Evolutionary conservation across 2,888 invertebrate species (phyloP).

Genomic region (Nephrocerus scutellatus): DNA sequence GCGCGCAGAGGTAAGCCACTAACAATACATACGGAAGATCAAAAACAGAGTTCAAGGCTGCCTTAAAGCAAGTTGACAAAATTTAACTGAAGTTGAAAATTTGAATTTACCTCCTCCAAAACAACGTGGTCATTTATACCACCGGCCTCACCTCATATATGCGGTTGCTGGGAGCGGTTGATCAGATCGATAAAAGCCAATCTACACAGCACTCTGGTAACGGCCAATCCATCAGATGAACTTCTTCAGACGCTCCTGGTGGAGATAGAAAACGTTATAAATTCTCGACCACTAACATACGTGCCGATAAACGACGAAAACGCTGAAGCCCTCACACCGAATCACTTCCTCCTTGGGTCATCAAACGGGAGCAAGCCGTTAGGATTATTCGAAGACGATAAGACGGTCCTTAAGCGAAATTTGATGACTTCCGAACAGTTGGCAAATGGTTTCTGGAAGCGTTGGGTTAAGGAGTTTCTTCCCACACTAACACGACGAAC

Average conservation of each 20-base stretch:
- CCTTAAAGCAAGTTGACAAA: slow-evolving; percentile 1
- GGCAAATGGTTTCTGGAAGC: slow-evolving; percentile 19
- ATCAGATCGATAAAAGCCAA: slow-evolving; percentile 13
- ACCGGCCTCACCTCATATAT: slow-evolving; percentile 19
- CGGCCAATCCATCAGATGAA: slow-evolving; percentile 21
- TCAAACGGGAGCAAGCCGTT: slow-evolving; percentile 9
- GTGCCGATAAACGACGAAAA: slow-evolving; percentile 10
- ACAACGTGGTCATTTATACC: slow-evolving; percentile 23
- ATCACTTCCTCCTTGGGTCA: slow-evolving; percentile 20
- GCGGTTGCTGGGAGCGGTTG: slow-evolving; percentile 18
- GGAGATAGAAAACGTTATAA: slow-evolving; percentile 18
- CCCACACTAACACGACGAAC: slow-evolving; percentile 18
- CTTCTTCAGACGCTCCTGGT: slow-evolving; percentile 2
- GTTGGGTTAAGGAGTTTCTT: slow-evolving; percentile 25
- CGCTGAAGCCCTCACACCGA: slow-evolving; percentile 21
- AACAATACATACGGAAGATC: slow-evolving; percentile 18
- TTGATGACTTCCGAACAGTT: slow-evolving; percentile 8
- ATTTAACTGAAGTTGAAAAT: not conserved
- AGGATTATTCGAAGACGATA: slow-evolving; percentile 1
- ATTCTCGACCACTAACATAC: slow-evolving; percentile 12
- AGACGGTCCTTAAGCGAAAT: not conserved
- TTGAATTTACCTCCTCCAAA: no score
- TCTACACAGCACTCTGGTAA: slow-evolving; percentile 14
- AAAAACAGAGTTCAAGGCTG: not conserved
- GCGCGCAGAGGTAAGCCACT: slow-evolving; percentile 15